Base-by-base conservation (phyloP, 2,888 invertebrate species). In the Drosophila atroscutellata region DNA sequence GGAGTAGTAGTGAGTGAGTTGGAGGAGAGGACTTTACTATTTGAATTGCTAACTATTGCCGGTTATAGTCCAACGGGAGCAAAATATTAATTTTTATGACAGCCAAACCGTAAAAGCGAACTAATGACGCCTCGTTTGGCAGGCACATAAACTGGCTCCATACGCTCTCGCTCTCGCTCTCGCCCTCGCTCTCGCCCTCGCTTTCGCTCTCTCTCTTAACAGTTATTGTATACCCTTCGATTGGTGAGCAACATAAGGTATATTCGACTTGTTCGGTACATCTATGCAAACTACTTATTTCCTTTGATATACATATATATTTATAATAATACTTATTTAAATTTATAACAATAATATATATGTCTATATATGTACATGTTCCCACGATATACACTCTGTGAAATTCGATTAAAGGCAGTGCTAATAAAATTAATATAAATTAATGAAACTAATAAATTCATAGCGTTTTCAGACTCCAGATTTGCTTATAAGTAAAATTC, bases 51-150 rank as follows among this genome's bases (percentile, higher is more conserved):
- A 85, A 75, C 82, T 72, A 72, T 66, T 63, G 66, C 58, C 72
- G 51, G 68, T 64, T 84, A 75, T 85, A 64, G 81, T 57, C 57
- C 62, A 52, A 64, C 63, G 62, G 66, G 54, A 69, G 77, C 69
- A 60, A 30, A 61, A 71, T 69, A 86, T 86, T 86, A 83, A 86
- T 86, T 86, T 81, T 81, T 83, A 80, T 65, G 76, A 63, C 72
- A 63, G 72, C 51, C 74, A 61, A 83, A 74, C 77, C 83, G 64
- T 87, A 83, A 85, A 83, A 82, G 60, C 70, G 60, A 85, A 85
- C 86, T 85, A 87, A 85, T 76, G 67, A 75, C 55, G 56, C 34
- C 6, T 36, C 52, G 67, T 62, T 72, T 52, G 66, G 59, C 84
- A 63, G 64, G 52, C 57, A 63, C 70, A 79, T 78, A 67, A 82